Evolutionary conservation across 1,140 invertebrate species (phyloP), one percentile per base, ranked within the genome.

Genomic region (Meloidogyne hapla): DNA sequence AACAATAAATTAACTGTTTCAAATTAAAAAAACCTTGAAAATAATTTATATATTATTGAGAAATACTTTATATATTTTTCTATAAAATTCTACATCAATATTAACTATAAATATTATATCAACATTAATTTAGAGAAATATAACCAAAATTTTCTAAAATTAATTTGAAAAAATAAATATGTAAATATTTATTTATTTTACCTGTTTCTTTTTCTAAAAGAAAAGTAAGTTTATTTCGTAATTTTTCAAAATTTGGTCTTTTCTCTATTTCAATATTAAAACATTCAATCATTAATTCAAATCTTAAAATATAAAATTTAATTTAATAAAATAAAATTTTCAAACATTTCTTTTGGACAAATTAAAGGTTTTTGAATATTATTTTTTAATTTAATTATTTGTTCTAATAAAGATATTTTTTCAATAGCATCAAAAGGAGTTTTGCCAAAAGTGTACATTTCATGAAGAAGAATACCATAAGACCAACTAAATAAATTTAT

Each of bases 91-190:
- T n/a, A n/a, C n/a, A n/a, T 42, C 40, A 48, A 48, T 18, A 48
- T 18, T 48, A 18, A 18, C 18, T 18, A 1, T 18, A 48, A 18
- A 48, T 48, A 18, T 18, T 18, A 18, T 4, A 48, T 48, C 5
- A 48, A 18, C 4, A 48, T 18, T 18, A 48, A 2, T 18, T 48
- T 18, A 56, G n/a, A 6, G 48, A 56, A 56, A 56, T 56, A 56
- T 56, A 56, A n/a, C 48, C 48, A 56, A n/a, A 56, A 56, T 56
- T 56, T 56, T 56, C 48, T 56, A 56, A 56, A 56, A n/a, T n/a
- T n/a, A n/a, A 56, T 56, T 56, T n/a, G 8, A n/a, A n/a, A 18
- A 18, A 42, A 42, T 12, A 12, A 12, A 42, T 42, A 42, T 12
- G 1, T 48, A n/a, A 56, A 5, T 56, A n/a, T n/a, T n/a, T 56